These are phyloP conservation scores for Drosophila kepulauana DNA, from an alignment of 1,140 invertebrate genomes.

Conservation along the genomic window DNA sequence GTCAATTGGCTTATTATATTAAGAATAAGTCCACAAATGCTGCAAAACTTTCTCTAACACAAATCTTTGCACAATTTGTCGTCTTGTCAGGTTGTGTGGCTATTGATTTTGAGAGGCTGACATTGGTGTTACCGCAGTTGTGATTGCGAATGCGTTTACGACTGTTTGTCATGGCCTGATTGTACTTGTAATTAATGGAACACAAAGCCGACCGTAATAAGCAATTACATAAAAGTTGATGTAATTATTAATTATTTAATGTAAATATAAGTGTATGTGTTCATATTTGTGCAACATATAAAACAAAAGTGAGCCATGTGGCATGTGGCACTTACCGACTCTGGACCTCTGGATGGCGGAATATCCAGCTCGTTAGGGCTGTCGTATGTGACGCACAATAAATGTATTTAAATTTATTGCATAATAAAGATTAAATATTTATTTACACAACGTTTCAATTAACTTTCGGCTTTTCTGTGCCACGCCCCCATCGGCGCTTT, in stretches of 20 bases:
- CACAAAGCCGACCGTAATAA: conserved; percentile 70
- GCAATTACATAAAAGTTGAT: conserved; percentile 80
- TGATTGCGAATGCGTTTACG: conserved; percentile 5
- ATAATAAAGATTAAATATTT: conserved; percentile 84
- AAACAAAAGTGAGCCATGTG: conserved; percentile 48
- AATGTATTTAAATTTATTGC: conserved; percentile 84
- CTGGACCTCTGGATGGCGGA: background rate
- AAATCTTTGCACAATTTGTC: background rate
- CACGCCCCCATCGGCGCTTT: background rate
- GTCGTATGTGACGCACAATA: conserved; percentile 49
- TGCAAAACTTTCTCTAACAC: background rate
- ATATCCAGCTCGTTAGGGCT: conserved; percentile 2
- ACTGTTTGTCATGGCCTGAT: conserved; percentile 7
- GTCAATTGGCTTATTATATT: no score
- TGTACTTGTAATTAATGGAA: conserved; percentile 44
- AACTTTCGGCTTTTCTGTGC: conserved; percentile 73
- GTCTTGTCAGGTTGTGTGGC: background rate
- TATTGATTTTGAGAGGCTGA: background rate
- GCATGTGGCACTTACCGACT: conserved; percentile 23
- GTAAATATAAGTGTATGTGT: conserved; percentile 55
- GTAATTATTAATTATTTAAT: conserved; percentile 83
- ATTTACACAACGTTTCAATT: conserved; percentile 84
- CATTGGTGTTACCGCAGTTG: conserved; percentile 15
- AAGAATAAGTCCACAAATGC: background rate
- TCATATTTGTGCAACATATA: conserved; percentile 12